Percentiles rank a stretch among this genome's conserved stretches.
phyloP scores from a whole-genome alignment of 2,888 invertebrate genomes.

The Leucophenga maculata region DNA sequence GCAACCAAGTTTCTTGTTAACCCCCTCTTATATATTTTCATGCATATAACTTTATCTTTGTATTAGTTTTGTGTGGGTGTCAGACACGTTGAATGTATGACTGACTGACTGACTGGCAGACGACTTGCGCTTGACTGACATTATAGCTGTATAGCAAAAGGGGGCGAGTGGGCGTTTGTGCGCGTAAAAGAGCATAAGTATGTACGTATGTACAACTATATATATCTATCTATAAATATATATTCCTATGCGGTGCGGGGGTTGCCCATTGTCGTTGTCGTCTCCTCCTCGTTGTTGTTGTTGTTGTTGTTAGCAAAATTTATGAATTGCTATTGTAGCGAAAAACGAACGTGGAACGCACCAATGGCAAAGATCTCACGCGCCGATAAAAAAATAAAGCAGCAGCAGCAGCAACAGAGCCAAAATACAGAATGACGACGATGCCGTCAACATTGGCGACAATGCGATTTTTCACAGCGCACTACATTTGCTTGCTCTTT shows the following conservation, averaged over 20 bases:
- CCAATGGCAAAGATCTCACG: conserved; percentile 60
- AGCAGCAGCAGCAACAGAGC: conserved; percentile 27
- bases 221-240: background rate
- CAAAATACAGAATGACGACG: background rate
- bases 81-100: background rate
- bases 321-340: conserved; percentile 33
- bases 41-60: background rate
- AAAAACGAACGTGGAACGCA: conserved; percentile 28
- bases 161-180: conserved; percentile 7
- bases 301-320: conserved; percentile 24
- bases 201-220: background rate
- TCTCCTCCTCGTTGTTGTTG: background rate
- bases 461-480: conserved; percentile 5
- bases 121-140: conserved; percentile 24
- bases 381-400: conserved; percentile 49
- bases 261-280: background rate
- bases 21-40: no score
- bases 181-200: background rate
- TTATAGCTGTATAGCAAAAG: conserved; percentile 38
- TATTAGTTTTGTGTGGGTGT: conserved; percentile 8
- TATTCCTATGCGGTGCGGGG: background rate
- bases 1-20: no score
- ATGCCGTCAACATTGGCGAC: background rate
- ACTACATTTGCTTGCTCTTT: background rate
- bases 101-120: conserved; percentile 15